Base-by-base conservation (phyloP, 2,797 vertebrate species). In the Gymnocypris eckloni region DNA sequence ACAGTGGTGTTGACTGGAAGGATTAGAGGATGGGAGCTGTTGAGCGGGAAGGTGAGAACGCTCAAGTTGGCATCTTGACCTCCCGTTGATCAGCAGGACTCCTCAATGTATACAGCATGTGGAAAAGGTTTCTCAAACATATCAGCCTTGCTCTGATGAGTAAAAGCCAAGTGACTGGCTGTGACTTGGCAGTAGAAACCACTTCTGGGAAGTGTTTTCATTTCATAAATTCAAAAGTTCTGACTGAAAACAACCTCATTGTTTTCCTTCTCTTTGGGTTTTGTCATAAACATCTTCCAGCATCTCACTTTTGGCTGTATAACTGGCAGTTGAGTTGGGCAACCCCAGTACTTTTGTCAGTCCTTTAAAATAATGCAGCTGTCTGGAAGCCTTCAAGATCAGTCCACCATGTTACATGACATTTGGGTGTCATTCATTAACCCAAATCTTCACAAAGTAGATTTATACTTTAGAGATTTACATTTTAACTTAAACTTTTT, bases 1-100 rank as follows among this genome's bases (percentile, higher is more conserved):
- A 20, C 83, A 41, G 48, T 13, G 13, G 45, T 13, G 6, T 0
- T 0, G 79, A 18, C 20, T 37, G n/a, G 16, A 66, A 69, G 25
- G 72, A 54, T 84, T 69, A 16, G n/a, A 43, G 59, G 72, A 54
- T 84, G 54, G n/a, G n/a, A 43, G 59, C 22, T 66, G 45, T 77
- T n/a, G 18, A 79, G 18, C 25, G 1, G 22, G 48, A 67, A 43
- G 82, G 73, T 78, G 61, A 20, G 25, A 39, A 72, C 1, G 41
- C 39, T 85, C 1, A 18, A 71, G 25, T 39, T 59, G 25, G 52
- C 67, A 71, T 71, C 83, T 59, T 69, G 25, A 85, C 75, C 39
- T 45, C 6, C 4, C 2, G 1, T 54, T 78, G 50, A 71, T 43
- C 2, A n/a, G 13, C 66, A 59, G 50, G 12, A 37, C 39, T 85